Evolutionary conservation across 2,888 invertebrate genomes (phyloP), one percentile per base, ranked within the genome.

Genomic region (Allolobophora icterica): DNA sequence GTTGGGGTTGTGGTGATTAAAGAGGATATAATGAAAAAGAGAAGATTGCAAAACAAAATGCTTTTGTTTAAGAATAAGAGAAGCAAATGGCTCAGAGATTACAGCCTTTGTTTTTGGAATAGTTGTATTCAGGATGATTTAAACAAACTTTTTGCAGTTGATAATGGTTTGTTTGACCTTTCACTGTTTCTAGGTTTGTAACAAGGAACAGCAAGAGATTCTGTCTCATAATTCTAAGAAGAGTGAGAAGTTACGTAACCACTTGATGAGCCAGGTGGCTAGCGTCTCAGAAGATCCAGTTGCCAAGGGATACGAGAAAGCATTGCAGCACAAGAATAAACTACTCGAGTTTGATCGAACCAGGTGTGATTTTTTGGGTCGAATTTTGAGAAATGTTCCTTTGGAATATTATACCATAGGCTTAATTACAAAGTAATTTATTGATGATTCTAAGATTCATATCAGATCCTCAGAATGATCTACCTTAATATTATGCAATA

Each of bases 311-410:
- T 96, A 97, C 94, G 97, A 97, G 92, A 96, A 97, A 83, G 98
- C 98, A 0, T 93, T 98, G 24, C 96, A 97, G 91, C 97, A 97
- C 91, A 96, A 98, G 93, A 97, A 98, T 94, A 97, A 96, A 91
- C 96, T 99, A 90, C 95, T 99, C 91, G 97, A 98, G 94, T 98
- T 97, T 95, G 98, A 98, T 94, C 96, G 97, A 91, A 97, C 97
- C 90, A 97, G 97, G 97, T 97, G 95, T 34, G 91, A 89, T 2
- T 19, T 58, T 45, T 52, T 45, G 84, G 84, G 84, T 84, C 6
- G 33, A 40, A 15, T 42, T 45, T 34, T 90, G 71, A 90, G n/a
- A 45, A 45, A 1, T 45, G 8, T 45, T 17, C 8, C 19, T 45
- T 13, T 45, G 45, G 45, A 17, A 45, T 5, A 45, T 45, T 19